Base-by-base conservation (phyloP, 2,113 vertebrate genomes). In the Mola mola region DNA sequence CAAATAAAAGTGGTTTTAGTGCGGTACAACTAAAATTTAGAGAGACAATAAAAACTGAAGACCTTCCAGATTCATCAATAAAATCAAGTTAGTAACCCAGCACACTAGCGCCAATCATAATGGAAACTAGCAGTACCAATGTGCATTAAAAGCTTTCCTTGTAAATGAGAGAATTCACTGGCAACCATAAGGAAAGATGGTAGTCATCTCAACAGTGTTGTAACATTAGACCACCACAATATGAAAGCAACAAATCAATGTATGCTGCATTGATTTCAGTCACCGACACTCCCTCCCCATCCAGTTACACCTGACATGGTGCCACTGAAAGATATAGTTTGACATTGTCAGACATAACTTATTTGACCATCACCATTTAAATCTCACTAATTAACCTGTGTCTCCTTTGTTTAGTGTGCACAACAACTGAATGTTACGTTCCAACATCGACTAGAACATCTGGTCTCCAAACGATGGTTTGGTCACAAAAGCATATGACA, bases 1-100 rank as follows among this genome's bases (percentile, higher is more conserved):
- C 19, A 19, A 48, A 9, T 50, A 38, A 66, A 55, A 36, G 51
- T 52, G 55, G 20, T 46, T 69, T 60, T 20, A 26, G 11, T 31
- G 41, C 21, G 6, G 77, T 63, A 71, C 74, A 69, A 67, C 60
- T 36, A 50, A 15, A 65, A 52, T 80, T 72, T 83, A 82, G 82
- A 63, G 44, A 73, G 78, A 85, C 58, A 83, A 64, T 47, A 20
- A 82, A 87, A 82, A 47, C 79, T 65, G 88, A 93, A 88, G 72
- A 82, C 75, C n/a, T n/a, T n/a, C n/a, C n/a, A n/a, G n/a, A n/a
- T n/a, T n/a, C n/a, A n/a, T n/a, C n/a, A n/a, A n/a, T n/a, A n/a
- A n/a, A n/a, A n/a, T n/a, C n/a, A n/a, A n/a, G n/a, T n/a, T n/a
- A n/a, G n/a, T n/a, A n/a, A n/a, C n/a, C n/a, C n/a, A n/a, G n/a